These are phyloP conservation scores for Cyanistes caeruleus DNA, from an alignment of 2,113 vertebrate genomes.

Conservation along the genomic window DNA sequence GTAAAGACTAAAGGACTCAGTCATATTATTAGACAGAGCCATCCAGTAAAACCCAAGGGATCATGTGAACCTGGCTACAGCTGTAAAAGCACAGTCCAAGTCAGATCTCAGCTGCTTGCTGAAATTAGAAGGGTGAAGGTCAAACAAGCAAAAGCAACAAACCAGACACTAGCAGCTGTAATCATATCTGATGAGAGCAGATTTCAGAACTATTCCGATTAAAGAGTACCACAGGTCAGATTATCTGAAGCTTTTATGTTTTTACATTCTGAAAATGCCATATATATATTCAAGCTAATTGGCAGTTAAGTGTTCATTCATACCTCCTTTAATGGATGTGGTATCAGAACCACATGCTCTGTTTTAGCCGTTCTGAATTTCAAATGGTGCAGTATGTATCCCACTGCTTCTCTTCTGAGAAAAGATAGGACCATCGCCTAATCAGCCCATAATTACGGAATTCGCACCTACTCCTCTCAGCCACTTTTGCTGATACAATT, in stretches of 20 bases:
- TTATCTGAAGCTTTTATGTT: slow-evolving; percentile 24
- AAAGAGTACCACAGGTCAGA: neutral
- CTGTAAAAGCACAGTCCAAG: slow-evolving; percentile 31
- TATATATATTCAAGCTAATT: neutral
- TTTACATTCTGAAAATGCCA: slow-evolving; percentile 19
- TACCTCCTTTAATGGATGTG: neutral
- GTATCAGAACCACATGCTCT: neutral
- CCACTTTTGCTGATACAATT: neutral
- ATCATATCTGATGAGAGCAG: neutral
- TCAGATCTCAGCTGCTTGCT: slow-evolving; percentile 30
- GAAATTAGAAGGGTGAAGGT: slow-evolving; percentile 63
- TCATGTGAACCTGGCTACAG: slow-evolving; percentile 40
- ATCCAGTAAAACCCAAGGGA: slow-evolving; percentile 8
- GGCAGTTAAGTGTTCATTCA: slow-evolving; percentile 9
- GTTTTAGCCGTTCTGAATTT: neutral
- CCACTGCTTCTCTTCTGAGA: neutral
- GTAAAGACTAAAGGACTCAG: neutral
- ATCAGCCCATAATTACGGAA: neutral
- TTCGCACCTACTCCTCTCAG: neutral
- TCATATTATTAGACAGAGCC: slow-evolving; percentile 11
- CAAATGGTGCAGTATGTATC: neutral
- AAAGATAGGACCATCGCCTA: neutral
- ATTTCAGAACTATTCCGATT: slow-evolving; percentile 25
- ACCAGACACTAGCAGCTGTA: slow-evolving; percentile 26
- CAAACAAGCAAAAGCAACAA: slow-evolving; percentile 54